Base-by-base conservation (phyloP, 2,888 invertebrate species). In the Acanthosepion esculentum region DNA sequence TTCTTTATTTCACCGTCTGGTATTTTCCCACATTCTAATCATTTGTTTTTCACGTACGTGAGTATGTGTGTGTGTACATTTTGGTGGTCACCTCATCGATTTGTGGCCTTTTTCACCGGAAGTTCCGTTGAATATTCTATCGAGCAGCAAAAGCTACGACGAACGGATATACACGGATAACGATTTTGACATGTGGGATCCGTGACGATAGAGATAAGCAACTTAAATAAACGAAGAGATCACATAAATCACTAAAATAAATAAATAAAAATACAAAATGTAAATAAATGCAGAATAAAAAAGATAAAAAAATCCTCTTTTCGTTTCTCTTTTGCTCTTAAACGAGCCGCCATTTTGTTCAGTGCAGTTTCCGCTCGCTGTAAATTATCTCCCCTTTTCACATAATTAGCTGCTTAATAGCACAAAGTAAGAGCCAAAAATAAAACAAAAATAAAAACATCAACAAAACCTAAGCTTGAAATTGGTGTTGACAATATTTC, bases 201-300 rank as follows among this genome's bases (percentile, higher is more conserved):
- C 78, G n/a, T 78, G 78, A 33, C 78, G 78, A 12, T 78, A 15
- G 78, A 78, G 78, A 78, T 78, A 78, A 78, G 78, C n/a, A 78
- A 78, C 78, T 78, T 78, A 78, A 78, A 78, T 78, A 78, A 78
- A 78, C 78, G 78, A 33, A n/a, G n/a, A 78, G 78, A 78, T n/a
- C 78, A 15, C 78, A 78, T 78, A 78, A 78, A 78, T 78, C 78
- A 78, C 78, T 10, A 78, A n/a, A 78, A 78, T 78, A 78, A 78
- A 78, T 33, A 78, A 33, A 78, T n/a, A 78, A 78, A 78, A 78
- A n/a, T 20, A 78, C n/a, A n/a, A 78, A n/a, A 78, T 33, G 23
- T 33, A 78, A 78, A 78, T 15, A 33, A 5, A 78, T n/a, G 4
- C 78, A 15, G n/a, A 3, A 33, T n/a, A 78, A 78, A 78, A n/a